Conservation (phyloP, 1,140 invertebrate species). For the Scaptomyza montana region DNA sequence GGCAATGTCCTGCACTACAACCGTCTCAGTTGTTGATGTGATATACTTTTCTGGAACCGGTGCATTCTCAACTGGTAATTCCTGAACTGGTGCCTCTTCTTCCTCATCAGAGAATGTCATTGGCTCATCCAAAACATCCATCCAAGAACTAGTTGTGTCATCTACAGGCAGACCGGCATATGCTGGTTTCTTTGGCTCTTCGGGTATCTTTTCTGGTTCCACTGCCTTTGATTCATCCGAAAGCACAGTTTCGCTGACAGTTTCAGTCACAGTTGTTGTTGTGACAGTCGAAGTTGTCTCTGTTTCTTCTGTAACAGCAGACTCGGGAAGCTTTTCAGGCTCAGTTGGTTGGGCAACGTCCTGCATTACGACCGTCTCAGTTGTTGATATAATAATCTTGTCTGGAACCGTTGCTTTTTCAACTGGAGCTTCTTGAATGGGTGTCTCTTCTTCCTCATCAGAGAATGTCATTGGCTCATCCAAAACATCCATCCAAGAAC, state of each 20-base stretch:
- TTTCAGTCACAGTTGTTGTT: conserved; percentile 19
- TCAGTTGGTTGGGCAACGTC: neutral
- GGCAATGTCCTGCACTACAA: neutral
- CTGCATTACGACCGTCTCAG: neutral
- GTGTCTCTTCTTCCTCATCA: conserved; percentile 51
- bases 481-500: conserved; percentile 84
- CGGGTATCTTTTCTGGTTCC: too few species aligned
- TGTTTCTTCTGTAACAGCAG: neutral
- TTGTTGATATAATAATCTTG: neutral
- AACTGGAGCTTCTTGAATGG: neutral
- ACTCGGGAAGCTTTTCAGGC: conserved; percentile 6
- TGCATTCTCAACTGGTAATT: too few species aligned
- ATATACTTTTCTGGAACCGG: too few species aligned
- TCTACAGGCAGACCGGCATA: too few species aligned
- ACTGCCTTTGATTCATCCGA: too few species aligned
- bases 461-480: conserved; percentile 84
- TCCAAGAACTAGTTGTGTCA: too few species aligned
- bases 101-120: too few species aligned
- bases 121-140: too few species aligned
- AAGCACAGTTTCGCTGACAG: neutral
- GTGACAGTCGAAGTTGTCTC: conserved; percentile 3
- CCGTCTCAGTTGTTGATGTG: neutral
- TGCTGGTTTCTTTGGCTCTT: too few species aligned
- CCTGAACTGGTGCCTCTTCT: too few species aligned
- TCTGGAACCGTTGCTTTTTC: neutral